Base-by-base conservation (phyloP, 2,797 vertebrate genomes). In the Sitta carolinensis region DNA sequence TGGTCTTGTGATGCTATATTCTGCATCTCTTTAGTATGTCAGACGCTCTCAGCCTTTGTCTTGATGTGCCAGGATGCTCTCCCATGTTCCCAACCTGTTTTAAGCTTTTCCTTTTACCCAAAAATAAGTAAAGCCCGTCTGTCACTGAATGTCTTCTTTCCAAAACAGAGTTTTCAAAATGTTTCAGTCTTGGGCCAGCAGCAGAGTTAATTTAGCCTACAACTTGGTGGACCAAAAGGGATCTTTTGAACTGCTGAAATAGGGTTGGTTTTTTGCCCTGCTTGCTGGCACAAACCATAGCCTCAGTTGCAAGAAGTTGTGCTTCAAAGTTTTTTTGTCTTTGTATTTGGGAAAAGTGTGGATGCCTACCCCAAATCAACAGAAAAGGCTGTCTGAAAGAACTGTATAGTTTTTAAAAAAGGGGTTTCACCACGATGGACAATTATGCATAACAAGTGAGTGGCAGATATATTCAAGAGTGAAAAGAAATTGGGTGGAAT, bases 101-200 rank as follows among this genome's bases (percentile, higher is more conserved):
- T 82, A 87, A 82, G 68, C 92, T 89, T 78, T 82, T 94, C 27
- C 52, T 84, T 92, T 90, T 36, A 82, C 57, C 43, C 48, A 13
- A 89, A 90, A 94, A 90, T 77, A 89, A 94, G 92, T 62, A 95
- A 94, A 96, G 73, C 50, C 93, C 86, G 94, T 92, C 95, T 97
- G 96, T 79, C 45, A 29, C 75, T 57, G 58, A 78, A 66, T 51
- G 72, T n/a, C 34, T 93, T 58, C 75, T 52, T 89, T 81, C 69
- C 82, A 92, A 94, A 92, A 48, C 20, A 32, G 17, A 50, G 18
- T 90, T 93, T 84, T 25, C 19, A 59, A 86, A 81, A 68, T 59
- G 57, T 87, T 93, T 89, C 86, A 16, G 16, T 79, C 87, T 81
- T 87, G 27, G 59, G 83, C 50, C 64, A 62, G 55, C 54, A 76